Conservation (phyloP, 2,888 invertebrate genomes). For the Trilocha varians region DNA sequence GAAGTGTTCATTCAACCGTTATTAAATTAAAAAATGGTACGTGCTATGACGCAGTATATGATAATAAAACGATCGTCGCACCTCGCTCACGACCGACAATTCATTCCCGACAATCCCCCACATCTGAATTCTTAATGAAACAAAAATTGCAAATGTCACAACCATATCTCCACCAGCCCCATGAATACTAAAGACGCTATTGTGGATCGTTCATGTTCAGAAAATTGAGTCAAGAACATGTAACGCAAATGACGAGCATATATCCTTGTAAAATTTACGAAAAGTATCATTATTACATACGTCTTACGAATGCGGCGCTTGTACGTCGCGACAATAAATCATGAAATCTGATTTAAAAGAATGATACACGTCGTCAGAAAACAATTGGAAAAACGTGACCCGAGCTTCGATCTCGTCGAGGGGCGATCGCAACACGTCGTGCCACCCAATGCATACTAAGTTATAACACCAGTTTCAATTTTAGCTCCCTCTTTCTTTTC, state of each 20-base stretch:
- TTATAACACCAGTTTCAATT: slow-evolving; percentile 64
- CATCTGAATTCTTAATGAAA: slow-evolving; percentile 69
- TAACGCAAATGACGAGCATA: slow-evolving; percentile 54
- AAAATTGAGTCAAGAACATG: slow-evolving; percentile 53
- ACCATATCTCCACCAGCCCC: slow-evolving; percentile 52
- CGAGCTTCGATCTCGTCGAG: slow-evolving; percentile 44
- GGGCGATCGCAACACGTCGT: slow-evolving; percentile 56
- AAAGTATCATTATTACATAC: slow-evolving; percentile 3
- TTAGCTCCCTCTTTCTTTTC: slow-evolving; percentile 43
- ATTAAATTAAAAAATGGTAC: background rate
- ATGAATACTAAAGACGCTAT: slow-evolving; percentile 71
- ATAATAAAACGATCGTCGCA: slow-evolving; percentile 11
- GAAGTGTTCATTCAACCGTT: background rate
- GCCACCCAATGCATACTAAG: slow-evolving; percentile 69
- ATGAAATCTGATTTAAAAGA: slow-evolving; percentile 64
- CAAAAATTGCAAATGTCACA: slow-evolving; percentile 69
- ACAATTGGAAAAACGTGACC: slow-evolving; percentile 69
- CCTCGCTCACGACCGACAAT: slow-evolving; percentile 30
- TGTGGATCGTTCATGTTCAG: slow-evolving; percentile 56
- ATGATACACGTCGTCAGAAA: slow-evolving; percentile 71
- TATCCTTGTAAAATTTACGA: slow-evolving; percentile 32
- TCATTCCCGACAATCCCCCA: slow-evolving; percentile 58
- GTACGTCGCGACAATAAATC: slow-evolving; percentile 48
- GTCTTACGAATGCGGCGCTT: slow-evolving; percentile 4
- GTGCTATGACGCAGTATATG: slow-evolving; percentile 2